These are phyloP conservation scores for Papilio glaucus DNA, from an alignment of 1,140 invertebrate genomes.

Conservation along the genomic window DNA sequence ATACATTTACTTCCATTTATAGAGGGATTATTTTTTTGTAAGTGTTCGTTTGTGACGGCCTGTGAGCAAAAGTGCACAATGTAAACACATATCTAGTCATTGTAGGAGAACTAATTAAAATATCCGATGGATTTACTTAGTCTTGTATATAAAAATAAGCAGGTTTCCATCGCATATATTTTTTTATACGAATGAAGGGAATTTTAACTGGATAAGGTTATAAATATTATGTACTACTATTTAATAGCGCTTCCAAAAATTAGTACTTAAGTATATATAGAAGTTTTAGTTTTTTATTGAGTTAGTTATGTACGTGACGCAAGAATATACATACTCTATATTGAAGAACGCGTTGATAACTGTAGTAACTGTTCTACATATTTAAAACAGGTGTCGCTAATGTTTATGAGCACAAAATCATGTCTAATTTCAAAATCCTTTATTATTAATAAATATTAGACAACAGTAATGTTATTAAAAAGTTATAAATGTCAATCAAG, in stretches of 20 bases:
- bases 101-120: conserved; percentile 64
- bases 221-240: conserved; percentile 21
- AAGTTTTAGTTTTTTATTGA: neutral
- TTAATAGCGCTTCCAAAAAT: conserved; percentile 33
- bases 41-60: conserved; percentile 62
- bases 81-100: conserved; percentile 82
- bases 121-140: conserved; percentile 65
- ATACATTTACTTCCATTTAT: conserved; percentile 71
- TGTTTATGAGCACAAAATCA: conserved; percentile 1
- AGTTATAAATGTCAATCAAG: conserved; percentile 26
- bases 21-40: conserved; percentile 73
- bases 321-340: neutral
- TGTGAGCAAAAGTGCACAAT: conserved; percentile 71
- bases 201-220: neutral
- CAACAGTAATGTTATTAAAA: neutral
- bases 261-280: conserved; percentile 26
- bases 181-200: conserved; percentile 49
- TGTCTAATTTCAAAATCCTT: neutral
- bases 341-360: neutral
- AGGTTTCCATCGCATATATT: conserved; percentile 78
- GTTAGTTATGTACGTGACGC: neutral
- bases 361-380: neutral
- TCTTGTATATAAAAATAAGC: conserved; percentile 66
- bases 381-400: conserved; percentile 4
- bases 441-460: neutral